phyloP scores from a whole-genome alignment of 2,888 invertebrate species.

The Ormyrus nitidulus region DNA sequence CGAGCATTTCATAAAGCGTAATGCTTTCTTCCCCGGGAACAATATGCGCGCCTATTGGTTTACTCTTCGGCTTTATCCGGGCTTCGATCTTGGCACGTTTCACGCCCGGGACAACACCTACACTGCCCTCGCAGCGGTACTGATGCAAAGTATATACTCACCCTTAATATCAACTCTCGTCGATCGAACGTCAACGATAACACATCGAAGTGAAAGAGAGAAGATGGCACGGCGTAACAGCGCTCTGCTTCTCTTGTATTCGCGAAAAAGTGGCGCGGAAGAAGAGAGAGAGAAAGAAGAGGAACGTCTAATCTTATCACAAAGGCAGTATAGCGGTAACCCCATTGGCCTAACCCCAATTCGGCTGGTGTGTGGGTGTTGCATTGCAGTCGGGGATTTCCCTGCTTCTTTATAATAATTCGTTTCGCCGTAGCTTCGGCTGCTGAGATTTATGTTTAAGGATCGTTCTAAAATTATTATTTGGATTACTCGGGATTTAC shows the following conservation, averaged over 20 bases:
- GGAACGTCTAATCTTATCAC: slow-evolving; percentile 45
- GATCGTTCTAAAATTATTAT: no score
- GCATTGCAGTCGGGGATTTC: no score
- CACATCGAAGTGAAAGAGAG: neutral
- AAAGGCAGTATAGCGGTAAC: slow-evolving; percentile 14
- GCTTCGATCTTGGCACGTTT: slow-evolving; percentile 7
- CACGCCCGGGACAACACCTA: neutral
- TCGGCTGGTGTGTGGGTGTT: no score
- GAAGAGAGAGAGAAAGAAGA: neutral
- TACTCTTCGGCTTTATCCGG: neutral
- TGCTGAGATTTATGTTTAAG: no score
- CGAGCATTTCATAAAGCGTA: slow-evolving; percentile 8
- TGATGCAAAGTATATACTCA: neutral
- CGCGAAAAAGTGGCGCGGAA: neutral
- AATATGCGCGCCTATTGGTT: neutral
- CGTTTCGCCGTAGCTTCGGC: no score
- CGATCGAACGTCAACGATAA: slow-evolving; percentile 40
- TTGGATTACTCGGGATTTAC: no score
- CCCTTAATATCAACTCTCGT: slow-evolving; percentile 35
- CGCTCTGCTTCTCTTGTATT: no score
- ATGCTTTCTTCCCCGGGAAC: neutral
- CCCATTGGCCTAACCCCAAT: slow-evolving; percentile 38
- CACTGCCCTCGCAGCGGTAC: no score
- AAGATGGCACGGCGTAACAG: no score
- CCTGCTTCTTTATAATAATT: no score